Evolutionary conservation across 2,797 vertebrate genomes (phyloP).

Genomic region (Smutsia gigantea): DNA sequence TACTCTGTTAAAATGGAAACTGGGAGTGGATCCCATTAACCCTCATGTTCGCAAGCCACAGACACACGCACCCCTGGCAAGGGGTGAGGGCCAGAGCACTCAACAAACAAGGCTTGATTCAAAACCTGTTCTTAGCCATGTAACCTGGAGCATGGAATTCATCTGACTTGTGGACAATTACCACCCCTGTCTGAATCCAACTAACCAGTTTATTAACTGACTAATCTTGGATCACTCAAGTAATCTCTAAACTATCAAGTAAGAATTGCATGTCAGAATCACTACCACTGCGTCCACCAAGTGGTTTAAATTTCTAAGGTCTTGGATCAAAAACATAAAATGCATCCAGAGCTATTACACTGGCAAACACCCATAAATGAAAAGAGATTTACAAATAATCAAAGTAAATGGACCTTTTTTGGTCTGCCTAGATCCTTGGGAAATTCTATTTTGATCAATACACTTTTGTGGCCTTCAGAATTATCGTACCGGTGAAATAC

Average conservation of each 20-base stretch:
- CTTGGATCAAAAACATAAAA: background rate
- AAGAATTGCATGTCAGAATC: background rate
- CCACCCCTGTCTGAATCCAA: background rate
- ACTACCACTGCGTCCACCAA: background rate
- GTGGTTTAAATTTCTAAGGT: background rate
- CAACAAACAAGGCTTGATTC: background rate
- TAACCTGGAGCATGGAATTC: background rate
- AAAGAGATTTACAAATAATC: background rate
- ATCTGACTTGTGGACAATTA: too few relatives aligned
- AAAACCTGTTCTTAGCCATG: background rate
- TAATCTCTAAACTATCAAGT: background rate
- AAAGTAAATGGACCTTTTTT: background rate
- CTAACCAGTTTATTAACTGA: too few relatives aligned
- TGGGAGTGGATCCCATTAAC: background rate
- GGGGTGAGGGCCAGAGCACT: background rate
- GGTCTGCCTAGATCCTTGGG: too few relatives aligned
- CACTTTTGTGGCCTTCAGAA: background rate
- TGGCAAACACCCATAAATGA: background rate
- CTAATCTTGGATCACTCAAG: background rate
- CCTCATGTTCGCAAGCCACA: too few relatives aligned
- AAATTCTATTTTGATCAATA: background rate
- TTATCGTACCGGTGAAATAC: background rate
- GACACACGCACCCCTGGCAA: fast-evolving
- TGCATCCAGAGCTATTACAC: fast-evolving
- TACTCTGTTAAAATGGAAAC: background rate